Conservation (phyloP, 2,113 vertebrate genomes). For the Rostratula benghalensis region DNA sequence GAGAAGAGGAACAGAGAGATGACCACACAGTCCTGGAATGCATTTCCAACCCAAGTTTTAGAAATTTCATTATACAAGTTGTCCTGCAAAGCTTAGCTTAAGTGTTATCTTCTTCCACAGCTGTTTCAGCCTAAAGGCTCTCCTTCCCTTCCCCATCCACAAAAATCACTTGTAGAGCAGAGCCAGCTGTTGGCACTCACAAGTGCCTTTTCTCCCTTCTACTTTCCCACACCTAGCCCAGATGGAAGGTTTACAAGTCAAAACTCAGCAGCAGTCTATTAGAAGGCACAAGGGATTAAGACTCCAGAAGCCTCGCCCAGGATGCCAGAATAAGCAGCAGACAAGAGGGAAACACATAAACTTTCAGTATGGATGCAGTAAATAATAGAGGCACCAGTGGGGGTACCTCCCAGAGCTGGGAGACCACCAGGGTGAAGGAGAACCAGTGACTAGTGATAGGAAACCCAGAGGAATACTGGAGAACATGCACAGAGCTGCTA, state of each 20-base stretch:
- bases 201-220: not conserved
- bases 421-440: not conserved
- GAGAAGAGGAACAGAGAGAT: constrained; percentile 15
- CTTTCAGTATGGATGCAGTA: not conserved
- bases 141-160: not conserved
- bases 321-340: not conserved
- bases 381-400: not conserved
- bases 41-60: constrained; percentile 5
- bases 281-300: not conserved
- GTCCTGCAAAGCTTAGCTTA: constrained; percentile 24
- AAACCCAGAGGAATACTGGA: not conserved
- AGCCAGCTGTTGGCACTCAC: not conserved
- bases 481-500: not conserved
- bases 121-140: not conserved
- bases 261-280: not conserved
- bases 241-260: not conserved
- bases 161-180: not conserved
- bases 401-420: not conserved
- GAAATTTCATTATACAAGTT: not conserved
- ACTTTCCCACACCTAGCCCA: not conserved
- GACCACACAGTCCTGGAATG: constrained; percentile 51
- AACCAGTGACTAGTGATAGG: not conserved
- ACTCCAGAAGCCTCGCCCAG: not conserved
- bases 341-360: not conserved
- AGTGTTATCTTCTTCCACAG: constrained; percentile 37